Evolutionary conservation across 2,113 vertebrate genomes (phyloP).

Genomic region (Cinclus mexicanus): DNA sequence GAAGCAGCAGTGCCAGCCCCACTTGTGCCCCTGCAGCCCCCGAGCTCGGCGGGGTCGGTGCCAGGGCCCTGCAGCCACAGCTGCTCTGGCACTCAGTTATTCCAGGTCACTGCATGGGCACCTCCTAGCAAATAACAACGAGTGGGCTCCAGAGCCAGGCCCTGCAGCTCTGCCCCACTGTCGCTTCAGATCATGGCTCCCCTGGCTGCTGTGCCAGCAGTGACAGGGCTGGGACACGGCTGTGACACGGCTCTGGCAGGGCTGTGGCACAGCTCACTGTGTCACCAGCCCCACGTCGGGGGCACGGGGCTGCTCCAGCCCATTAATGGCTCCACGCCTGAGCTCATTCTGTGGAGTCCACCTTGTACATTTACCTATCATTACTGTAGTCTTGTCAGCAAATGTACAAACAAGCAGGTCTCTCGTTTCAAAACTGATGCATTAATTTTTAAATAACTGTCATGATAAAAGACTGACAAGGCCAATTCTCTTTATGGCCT

Average conservation of each 20-base stretch:
- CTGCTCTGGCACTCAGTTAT: neutral
- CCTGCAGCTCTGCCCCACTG: neutral
- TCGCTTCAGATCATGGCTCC: neutral
- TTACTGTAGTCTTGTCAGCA: neutral
- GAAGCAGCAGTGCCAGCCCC: neutral
- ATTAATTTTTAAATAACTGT: slow-evolving; percentile 66
- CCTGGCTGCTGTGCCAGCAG: neutral
- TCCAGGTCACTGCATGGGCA: neutral
- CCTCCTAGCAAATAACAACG: neutral
- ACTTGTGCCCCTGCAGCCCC: accelerated
- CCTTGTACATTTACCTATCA: slow-evolving; percentile 20
- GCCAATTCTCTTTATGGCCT: slow-evolving; percentile 51
- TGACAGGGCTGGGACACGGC: neutral
- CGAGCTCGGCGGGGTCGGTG: neutral
- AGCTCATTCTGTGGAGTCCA: neutral
- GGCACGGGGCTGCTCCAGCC: neutral
- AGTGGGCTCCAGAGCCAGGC: neutral
- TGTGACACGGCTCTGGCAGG: neutral
- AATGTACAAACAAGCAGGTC: slow-evolving; percentile 32
- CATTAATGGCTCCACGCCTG: neutral
- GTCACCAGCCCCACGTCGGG: neutral
- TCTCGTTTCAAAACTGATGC: neutral
- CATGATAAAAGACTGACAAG: slow-evolving; percentile 65
- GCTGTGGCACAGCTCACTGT: neutral
- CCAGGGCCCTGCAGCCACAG: neutral